Evolutionary conservation across 2,113 vertebrate genomes (phyloP).

Genomic region (Myiopsitta monachus): DNA sequence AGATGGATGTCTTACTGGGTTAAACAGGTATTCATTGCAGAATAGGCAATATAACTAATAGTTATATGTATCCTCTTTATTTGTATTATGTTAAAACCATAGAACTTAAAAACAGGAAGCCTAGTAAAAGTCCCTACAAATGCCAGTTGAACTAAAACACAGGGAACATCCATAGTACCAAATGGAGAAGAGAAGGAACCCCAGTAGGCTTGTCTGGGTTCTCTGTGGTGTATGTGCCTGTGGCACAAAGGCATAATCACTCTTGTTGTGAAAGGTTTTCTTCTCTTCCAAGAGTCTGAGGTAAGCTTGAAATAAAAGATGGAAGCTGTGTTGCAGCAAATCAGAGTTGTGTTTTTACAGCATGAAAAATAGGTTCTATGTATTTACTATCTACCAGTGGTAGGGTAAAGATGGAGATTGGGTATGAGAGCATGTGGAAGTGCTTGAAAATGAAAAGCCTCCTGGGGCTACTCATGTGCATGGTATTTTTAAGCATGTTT

Average conservation of each 20-base stretch:
- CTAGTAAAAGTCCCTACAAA: not conserved
- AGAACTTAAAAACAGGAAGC: not conserved
- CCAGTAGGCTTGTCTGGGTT: not conserved
- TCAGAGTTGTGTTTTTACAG: not conserved
- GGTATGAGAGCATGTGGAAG: not conserved
- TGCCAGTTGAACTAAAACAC: not conserved
- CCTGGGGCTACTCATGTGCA: not conserved
- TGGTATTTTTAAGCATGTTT: not conserved
- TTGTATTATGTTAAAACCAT: not conserved
- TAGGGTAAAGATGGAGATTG: not conserved
- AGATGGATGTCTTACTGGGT: not conserved
- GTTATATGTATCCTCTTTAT: not conserved
- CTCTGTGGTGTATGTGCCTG: not conserved
- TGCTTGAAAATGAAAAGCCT: not conserved
- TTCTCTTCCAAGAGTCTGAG: not conserved
- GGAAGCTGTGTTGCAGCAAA: not conserved
- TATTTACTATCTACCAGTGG: not conserved
- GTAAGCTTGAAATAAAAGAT: not conserved
- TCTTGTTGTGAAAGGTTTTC: fast-evolving
- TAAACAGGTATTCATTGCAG: not conserved
- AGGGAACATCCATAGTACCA: not conserved
- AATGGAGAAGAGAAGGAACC: not conserved
- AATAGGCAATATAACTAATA: not conserved
- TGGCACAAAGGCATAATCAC: not conserved
- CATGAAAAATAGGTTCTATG: not conserved